These are phyloP conservation scores for Empis livida DNA, from an alignment of 2,888 invertebrate species.

Conservation along the genomic window DNA sequence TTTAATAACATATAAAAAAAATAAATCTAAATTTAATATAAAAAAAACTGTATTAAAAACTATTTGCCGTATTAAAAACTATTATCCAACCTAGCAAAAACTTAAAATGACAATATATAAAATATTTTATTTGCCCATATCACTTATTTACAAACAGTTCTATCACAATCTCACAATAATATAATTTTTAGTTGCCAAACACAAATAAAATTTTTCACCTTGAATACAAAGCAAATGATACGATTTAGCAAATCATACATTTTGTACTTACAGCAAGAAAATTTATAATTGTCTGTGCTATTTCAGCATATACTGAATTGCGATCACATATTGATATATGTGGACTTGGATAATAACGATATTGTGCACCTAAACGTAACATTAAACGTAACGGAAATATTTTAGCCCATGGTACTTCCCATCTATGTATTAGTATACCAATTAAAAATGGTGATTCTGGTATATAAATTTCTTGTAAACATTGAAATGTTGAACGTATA, in stretches of 20 bases:
- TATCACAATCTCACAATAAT: no score
- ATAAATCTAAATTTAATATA: no score
- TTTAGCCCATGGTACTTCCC: constrained; percentile 48
- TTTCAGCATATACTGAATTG: constrained; percentile 69
- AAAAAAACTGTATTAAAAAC: no score
- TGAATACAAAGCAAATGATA: no score
- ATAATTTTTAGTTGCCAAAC: background rate
- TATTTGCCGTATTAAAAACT: no score
- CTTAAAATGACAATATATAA: no score
- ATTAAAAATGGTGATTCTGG: constrained; percentile 64
- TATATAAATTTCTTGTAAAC: constrained; percentile 57
- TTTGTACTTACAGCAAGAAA: constrained; percentile 56
- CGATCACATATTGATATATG: constrained; percentile 63
- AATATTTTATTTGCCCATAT: no score
- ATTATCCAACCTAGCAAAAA: no score
- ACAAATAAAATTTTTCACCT: no score
- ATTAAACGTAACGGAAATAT: constrained; percentile 61
- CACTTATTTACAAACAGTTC: no score
- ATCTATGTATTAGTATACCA: constrained; percentile 64
- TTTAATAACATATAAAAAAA: no score
- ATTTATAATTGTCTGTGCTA: constrained; percentile 80
- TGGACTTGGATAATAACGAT: constrained; percentile 75
- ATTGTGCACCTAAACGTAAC: constrained; percentile 69
- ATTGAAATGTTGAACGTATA: constrained; percentile 67
- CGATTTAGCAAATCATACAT: no score